phyloP scores from a whole-genome alignment of 2,113 vertebrate species.

The Xerus inauris region DNA sequence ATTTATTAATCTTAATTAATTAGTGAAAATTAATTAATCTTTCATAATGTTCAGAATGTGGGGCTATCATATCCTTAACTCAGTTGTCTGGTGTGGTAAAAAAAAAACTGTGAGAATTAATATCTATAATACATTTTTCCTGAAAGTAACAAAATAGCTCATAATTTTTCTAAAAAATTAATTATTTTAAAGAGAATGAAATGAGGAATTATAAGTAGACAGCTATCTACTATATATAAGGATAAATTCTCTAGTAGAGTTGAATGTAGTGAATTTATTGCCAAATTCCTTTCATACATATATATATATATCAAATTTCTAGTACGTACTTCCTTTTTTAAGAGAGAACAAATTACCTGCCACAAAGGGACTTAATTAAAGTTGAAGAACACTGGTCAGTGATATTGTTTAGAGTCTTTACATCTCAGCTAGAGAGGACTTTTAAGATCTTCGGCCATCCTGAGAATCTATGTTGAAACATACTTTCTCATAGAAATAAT shows the following conservation, averaged over 20 bases:
- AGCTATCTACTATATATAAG: background rate
- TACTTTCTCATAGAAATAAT: slow-evolving; percentile 15
- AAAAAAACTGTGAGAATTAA: background rate
- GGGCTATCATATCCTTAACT: background rate
- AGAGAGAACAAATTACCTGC: background rate
- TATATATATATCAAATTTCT: background rate
- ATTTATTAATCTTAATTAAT: too few relatives aligned
- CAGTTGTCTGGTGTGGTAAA: background rate
- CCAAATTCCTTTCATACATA: background rate
- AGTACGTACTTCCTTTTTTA: background rate
- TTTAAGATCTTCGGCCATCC: slow-evolving; percentile 1
- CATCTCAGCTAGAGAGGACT: background rate
- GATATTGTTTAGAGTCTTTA: slow-evolving; percentile 22
- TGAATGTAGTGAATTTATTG: background rate
- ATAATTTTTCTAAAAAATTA: too few relatives aligned
- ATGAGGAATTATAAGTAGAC: too few relatives aligned
- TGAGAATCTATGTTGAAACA: background rate
- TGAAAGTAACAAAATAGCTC: too few relatives aligned
- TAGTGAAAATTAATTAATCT: too few relatives aligned
- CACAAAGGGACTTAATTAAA: background rate
- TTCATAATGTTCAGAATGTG: background rate
- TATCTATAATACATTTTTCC: too few relatives aligned
- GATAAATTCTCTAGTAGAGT: background rate
- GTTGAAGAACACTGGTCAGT: background rate
- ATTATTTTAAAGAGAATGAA: background rate